Evolutionary conservation across 1,140 invertebrate species (phyloP).

Genomic region (Cherax quadricarinatus): DNA sequence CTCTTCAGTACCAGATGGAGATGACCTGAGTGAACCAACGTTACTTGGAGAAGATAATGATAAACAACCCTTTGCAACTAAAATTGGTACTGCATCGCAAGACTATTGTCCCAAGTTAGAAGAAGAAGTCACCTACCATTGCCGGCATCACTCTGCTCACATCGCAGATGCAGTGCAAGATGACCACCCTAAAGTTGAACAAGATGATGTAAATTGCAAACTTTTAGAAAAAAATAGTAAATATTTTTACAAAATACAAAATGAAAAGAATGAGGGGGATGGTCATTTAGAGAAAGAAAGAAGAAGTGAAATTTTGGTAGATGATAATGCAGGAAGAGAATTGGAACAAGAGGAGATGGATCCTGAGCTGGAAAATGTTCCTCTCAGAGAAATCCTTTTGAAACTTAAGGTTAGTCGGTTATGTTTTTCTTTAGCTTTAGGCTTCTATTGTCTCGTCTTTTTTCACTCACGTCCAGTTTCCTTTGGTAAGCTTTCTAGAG

Average conservation of each 20-base stretch:
- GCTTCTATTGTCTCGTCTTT: too few species aligned
- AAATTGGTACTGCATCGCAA: not conserved
- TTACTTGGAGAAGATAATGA: slow-evolving; percentile 34
- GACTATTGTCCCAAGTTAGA: not conserved
- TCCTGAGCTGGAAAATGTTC: slow-evolving; percentile 55
- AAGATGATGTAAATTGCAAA: not conserved
- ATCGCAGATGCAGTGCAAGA: not conserved
- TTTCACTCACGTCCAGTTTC: too few species aligned
- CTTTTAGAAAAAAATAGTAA: not conserved
- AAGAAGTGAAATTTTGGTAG: not conserved
- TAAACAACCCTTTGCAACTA: not conserved
- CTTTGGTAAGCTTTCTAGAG: too few species aligned
- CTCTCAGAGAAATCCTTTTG: slow-evolving; percentile 58
- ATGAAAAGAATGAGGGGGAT: not conserved
- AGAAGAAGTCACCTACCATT: not conserved
- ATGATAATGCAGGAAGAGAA: not conserved
- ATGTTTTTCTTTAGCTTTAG: not conserved
- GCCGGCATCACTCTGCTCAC: not conserved
- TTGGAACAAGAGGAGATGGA: slow-evolving; percentile 14
- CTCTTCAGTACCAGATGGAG: not conserved
- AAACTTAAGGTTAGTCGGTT: slow-evolving; percentile 58
- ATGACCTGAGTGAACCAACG: slow-evolving; percentile 51
- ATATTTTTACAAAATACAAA: not conserved
- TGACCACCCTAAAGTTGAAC: not conserved
- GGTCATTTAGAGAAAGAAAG: not conserved